phyloP scores from a whole-genome alignment of 2,888 invertebrate species.

The Hemicrepidius hirtus region DNA sequence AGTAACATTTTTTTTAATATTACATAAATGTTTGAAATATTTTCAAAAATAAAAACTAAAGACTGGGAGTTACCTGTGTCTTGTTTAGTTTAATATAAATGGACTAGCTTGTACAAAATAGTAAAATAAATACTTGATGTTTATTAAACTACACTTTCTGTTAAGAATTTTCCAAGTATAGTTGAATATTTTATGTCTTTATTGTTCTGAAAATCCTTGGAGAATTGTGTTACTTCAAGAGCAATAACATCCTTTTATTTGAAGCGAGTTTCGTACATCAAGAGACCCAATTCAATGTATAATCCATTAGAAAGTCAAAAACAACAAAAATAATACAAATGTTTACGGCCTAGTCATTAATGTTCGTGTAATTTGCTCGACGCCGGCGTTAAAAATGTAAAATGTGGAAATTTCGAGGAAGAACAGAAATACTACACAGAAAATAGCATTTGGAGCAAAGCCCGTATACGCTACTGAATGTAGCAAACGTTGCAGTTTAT shows the following conservation, averaged over 20 bases:
- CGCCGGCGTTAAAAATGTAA: slow-evolving; percentile 39
- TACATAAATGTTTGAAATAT: too few relatives aligned
- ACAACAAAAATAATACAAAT: slow-evolving; percentile 45
- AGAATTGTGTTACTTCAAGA: slow-evolving; percentile 5
- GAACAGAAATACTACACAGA: slow-evolving; percentile 7
- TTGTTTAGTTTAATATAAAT: too few relatives aligned
- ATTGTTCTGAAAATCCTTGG: background rate
- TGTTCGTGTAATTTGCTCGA: slow-evolving; percentile 37
- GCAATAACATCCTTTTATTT: slow-evolving; percentile 1
- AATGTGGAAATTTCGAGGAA: slow-evolving; percentile 26
- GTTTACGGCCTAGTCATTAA: slow-evolving; percentile 44
- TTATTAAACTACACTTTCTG: too few relatives aligned
- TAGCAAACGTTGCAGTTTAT: background rate
- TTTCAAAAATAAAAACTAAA: too few relatives aligned
- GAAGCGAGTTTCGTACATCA: slow-evolving; percentile 7
- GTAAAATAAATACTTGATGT: too few relatives aligned
- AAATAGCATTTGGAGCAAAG: slow-evolving; percentile 32
- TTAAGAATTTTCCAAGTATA: too few relatives aligned
- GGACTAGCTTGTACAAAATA: too few relatives aligned
- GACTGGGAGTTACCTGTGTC: too few relatives aligned
- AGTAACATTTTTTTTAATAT: too few relatives aligned
- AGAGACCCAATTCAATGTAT: slow-evolving; percentile 40
- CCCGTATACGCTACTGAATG: too few relatives aligned
- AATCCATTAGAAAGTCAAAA: slow-evolving; percentile 44
- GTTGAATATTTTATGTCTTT: too few relatives aligned